Evolutionary conservation across 2,113 vertebrate genomes (phyloP), one percentile per base, ranked within the genome.

Genomic region (Telmatochromis bifrenatus): DNA sequence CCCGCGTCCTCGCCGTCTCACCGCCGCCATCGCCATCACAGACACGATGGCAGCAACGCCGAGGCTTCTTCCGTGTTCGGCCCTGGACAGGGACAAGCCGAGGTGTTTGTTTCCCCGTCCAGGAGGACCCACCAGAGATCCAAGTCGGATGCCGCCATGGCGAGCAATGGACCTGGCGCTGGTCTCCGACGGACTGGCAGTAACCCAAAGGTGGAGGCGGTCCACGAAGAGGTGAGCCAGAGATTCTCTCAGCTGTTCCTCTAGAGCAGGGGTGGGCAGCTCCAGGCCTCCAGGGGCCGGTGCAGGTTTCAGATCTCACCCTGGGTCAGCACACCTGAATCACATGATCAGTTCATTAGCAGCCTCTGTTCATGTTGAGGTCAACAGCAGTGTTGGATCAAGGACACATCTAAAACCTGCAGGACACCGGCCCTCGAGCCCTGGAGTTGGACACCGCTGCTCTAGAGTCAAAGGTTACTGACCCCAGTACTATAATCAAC

Each of bases 101-200:
- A 93, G 0, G 97, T 97, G 9, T 94, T 89, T 5, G 94, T 95
- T 3, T 99, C 98, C 2, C 98, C 98, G 1, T 98, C 98, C 83
- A 98, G 98, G 92, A 94, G 97, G 93, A 99, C 98, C 83, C 98
- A 99, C 93, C 98, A 99, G 96, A 96, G 98, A 55, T 99, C 98
- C 86, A 99, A 99, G 92, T 99, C 98, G 0, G 98, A 99, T 1
- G 98, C 98, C 90, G 97, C 98, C 0, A 96, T 92, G n/a, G 97
- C 95, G 84, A 95, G 97, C 94, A 97, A 97, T 86, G 87, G 83
- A 7, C 56, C 73, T 0, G 73, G 91, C 1, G 15, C 97, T 95
- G 85, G 97, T 95, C 97, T 98, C 95, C 95, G 98, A 95, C 93
- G 98, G 79, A 98, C 98, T 4, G 98, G 98, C 79, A 99, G 98